Evolutionary conservation across 2,797 vertebrate species (phyloP).

Genomic region (Tachyglossus aculeatus): DNA sequence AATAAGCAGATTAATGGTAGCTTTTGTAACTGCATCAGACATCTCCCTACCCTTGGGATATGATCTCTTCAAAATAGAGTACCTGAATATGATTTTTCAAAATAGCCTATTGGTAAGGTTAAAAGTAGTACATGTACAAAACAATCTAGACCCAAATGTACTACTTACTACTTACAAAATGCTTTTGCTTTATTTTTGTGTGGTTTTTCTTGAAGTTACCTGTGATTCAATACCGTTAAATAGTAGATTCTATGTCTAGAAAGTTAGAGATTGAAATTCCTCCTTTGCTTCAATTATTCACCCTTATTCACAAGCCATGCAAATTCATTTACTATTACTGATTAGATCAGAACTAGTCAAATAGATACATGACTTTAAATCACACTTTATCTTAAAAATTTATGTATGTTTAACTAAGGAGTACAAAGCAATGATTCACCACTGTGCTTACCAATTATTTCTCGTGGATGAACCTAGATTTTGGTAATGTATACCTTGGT

Average conservation of each 20-base stretch:
- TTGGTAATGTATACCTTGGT: no score
- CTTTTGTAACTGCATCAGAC: background rate
- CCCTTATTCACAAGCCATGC: background rate
- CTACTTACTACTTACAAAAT: no score
- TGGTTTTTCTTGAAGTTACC: no score
- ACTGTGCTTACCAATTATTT: background rate
- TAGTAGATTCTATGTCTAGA: background rate
- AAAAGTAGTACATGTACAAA: no score
- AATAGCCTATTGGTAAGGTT: no score
- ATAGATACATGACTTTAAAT: background rate
- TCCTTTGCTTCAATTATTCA: background rate
- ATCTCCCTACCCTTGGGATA: background rate
- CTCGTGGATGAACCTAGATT: background rate
- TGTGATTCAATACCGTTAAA: background rate
- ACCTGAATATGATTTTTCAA: background rate
- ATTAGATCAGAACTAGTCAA: background rate
- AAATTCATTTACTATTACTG: background rate
- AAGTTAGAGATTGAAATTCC: background rate
- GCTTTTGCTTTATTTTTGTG: no score
- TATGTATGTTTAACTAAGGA: background rate
- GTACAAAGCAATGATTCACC: background rate
- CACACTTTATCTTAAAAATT: background rate
- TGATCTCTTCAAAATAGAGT: background rate
- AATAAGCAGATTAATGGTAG: constrained; percentile 5
- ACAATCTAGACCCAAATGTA: no score